Evolutionary conservation across 2,888 invertebrate genomes (phyloP).

Genomic region (Sesamia inferens): DNA sequence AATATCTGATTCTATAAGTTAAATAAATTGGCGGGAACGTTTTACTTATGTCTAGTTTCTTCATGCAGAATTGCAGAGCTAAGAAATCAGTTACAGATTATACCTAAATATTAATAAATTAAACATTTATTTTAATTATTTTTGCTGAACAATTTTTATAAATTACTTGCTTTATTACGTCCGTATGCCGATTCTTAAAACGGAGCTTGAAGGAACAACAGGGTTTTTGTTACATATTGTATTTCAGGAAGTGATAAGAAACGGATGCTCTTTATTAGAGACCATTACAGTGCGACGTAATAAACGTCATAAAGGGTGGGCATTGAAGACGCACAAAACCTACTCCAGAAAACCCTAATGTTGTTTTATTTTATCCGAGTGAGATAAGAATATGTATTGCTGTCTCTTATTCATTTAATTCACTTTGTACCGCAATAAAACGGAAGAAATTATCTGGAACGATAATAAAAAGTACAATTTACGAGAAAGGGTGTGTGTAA

Average conservation of each 20-base stretch:
- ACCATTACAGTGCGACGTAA: not conserved
- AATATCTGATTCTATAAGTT: no score
- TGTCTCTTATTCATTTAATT: slow-evolving; percentile 9
- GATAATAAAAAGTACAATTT: slow-evolving; percentile 28
- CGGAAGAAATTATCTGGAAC: slow-evolving; percentile 19
- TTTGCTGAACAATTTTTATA: no score
- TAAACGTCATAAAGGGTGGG: not conserved
- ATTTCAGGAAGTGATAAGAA: not conserved
- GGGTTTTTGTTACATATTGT: no score
- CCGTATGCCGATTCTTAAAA: no score
- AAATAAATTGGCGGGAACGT: no score
- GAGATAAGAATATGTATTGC: slow-evolving; percentile 7
- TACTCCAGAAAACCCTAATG: not conserved
- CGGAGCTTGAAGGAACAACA: no score
- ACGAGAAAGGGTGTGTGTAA: slow-evolving; percentile 6
- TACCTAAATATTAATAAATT: no score
- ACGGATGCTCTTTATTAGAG: not conserved
- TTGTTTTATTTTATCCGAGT: slow-evolving; percentile 10
- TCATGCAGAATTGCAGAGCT: no score
- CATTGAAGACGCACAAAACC: not conserved
- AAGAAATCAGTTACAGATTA: no score
- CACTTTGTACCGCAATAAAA: slow-evolving; percentile 31
- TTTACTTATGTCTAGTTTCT: no score
- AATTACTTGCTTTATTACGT: no score
- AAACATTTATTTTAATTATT: no score